phyloP scores from a whole-genome alignment of 2,888 invertebrate species.

The Apamea sordens region DNA sequence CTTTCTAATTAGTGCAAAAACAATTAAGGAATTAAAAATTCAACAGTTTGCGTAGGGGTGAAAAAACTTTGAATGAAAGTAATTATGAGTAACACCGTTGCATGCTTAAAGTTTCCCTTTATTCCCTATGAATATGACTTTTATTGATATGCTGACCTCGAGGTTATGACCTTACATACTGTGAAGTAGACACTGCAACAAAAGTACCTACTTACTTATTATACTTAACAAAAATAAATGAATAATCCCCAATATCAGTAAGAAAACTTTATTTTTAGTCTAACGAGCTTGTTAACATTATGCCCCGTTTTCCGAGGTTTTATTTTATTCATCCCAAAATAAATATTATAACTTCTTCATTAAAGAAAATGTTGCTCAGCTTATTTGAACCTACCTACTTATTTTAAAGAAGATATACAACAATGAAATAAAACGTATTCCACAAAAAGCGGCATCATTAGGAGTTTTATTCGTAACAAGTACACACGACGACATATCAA shows the following conservation, averaged over 20 bases:
- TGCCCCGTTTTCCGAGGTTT: background rate
- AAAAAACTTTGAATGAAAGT: background rate
- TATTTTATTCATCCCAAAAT: background rate
- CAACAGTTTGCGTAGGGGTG: background rate
- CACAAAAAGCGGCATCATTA: conserved; percentile 47
- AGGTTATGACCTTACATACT: background rate
- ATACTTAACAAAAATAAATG: background rate
- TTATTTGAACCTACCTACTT: conserved; percentile 12
- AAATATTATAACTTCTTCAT: conserved; percentile 15
- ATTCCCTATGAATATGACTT: background rate
- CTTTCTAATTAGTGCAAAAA: conserved; percentile 1
- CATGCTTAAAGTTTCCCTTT: background rate
- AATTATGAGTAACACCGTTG: background rate
- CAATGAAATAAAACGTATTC: conserved; percentile 27
- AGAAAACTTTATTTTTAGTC: background rate
- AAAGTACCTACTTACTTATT: background rate
- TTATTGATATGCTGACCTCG: background rate
- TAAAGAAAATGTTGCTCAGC: conserved; percentile 18
- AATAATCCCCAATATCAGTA: background rate
- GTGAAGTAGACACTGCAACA: background rate
- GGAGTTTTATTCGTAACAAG: conserved; percentile 35
- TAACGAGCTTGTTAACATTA: conserved; percentile 21
- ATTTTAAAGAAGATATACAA: conserved; percentile 15
- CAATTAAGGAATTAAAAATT: background rate
- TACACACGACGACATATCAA: background rate